These are phyloP conservation scores for Orgyia antiqua DNA, from an alignment of 2,888 invertebrate species.

Conservation along the genomic window DNA sequence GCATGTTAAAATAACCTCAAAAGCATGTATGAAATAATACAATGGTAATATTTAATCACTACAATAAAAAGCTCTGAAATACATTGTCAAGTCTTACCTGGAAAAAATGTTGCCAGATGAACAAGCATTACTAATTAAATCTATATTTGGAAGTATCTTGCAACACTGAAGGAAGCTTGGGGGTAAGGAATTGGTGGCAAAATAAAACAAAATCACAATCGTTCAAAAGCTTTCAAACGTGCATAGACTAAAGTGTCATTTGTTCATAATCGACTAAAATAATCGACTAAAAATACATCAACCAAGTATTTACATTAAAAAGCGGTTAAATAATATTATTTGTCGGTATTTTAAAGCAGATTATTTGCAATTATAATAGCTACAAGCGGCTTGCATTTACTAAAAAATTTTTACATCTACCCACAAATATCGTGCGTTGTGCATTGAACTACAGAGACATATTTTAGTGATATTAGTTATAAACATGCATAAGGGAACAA, in stretches of 20 bases:
- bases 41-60: slow-evolving; percentile 13
- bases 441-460: too few species aligned
- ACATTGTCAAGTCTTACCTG: slow-evolving; percentile 48
- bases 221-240: slow-evolving; percentile 78
- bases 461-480: slow-evolving; percentile 20
- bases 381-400: slow-evolving; percentile 3
- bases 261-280: slow-evolving; percentile 21
- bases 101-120: slow-evolving; percentile 36
- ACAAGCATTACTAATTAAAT: slow-evolving; percentile 40
- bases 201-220: slow-evolving; percentile 77
- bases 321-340: too few species aligned
- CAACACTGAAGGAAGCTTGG: slow-evolving; percentile 44
- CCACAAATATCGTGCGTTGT: slow-evolving; percentile 8
- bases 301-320: too few species aligned
- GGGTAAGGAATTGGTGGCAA: slow-evolving; percentile 38
- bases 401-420: neutral
- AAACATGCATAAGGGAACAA: slow-evolving; percentile 24
- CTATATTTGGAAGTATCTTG: slow-evolving; percentile 40
- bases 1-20: slow-evolving; percentile 8
- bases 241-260: slow-evolving; percentile 37
- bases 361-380: slow-evolving; percentile 9
- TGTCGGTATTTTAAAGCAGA: slow-evolving; percentile 6
- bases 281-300: slow-evolving; percentile 19
- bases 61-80: slow-evolving; percentile 35
- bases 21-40: slow-evolving; percentile 68